Base-by-base conservation (phyloP, 2,888 invertebrate species). In the Pasiphila rectangulata region DNA sequence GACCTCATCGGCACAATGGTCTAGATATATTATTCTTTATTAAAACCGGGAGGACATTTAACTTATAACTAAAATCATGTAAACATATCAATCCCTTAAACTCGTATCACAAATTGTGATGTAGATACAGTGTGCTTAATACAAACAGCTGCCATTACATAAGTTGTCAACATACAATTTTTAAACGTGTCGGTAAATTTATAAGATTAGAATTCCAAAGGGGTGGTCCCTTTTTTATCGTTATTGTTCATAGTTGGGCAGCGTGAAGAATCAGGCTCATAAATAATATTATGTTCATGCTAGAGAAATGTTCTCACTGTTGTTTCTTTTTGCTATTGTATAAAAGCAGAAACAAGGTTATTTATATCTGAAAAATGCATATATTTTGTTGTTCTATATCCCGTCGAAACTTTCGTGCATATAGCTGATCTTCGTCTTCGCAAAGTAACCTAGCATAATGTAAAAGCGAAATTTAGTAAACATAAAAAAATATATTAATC, bases 101-200 rank as follows among this genome's bases (percentile, higher is more conserved):
- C n/a, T n/a, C n/a, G n/a, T 69, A 78, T 79, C 79, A 83, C 77
- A 67, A 73, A 52, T 78, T 85, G 87, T 87, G 87, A 86, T 87
- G 87, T 71, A 63, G 58, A 62, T 64, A 59, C 58, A 62, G 62
- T 53, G 63, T 64, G 61, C 57, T 60, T 61, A 32, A 21, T 36
- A 40, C 47, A 50, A 52, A 49, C 64, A 79, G 79, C 79, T 79
- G 78, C 79, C 78, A 59, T 67, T 57, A 47, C 29, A 32, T 54
- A 27, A 13, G 13, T 6, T 12, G 12, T 13, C 13, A 13, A 13
- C 7, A 6, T 12, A 25, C 7, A 7, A 27, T 13, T 25, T 7
- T 27, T 7, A 13, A 27, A 7, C 27, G 7, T 7, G 6, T 13
- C 7, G 7, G 13, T 13, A 13, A 13, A 1, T 13, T 27, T 27